Conservation (phyloP, 2,888 invertebrate species). For the Notocelia uddmanniana region DNA sequence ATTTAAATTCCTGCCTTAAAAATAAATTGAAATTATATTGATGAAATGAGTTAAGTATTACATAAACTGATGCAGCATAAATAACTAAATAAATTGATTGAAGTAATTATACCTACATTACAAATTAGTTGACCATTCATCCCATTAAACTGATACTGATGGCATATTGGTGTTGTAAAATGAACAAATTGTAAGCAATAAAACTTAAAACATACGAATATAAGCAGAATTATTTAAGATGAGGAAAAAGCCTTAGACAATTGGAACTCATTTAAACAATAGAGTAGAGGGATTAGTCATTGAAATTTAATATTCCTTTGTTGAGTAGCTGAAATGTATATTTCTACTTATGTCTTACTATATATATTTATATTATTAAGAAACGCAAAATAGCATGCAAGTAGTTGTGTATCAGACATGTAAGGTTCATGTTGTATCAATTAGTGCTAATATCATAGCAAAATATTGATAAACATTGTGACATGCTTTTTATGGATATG, state of each 20-base stretch:
- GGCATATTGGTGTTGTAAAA: background rate
- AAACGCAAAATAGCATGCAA: background rate
- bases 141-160: background rate
- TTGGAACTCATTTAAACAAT: background rate
- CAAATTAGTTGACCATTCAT: no score
- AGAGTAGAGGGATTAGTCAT: conserved; percentile 2
- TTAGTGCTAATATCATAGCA: background rate
- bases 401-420: background rate
- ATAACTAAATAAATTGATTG: background rate
- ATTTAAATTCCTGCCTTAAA: conserved; percentile 2
- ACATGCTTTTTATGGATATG: background rate
- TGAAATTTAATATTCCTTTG: conserved; percentile 15
- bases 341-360: background rate
- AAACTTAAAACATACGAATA: background rate
- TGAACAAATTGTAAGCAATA: background rate
- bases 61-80: background rate
- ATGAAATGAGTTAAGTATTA: background rate
- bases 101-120: background rate
- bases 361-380: background rate
- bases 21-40: background rate
- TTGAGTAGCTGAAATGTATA: background rate
- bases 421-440: conserved; percentile 3
- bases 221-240: background rate
- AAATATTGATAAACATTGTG: conserved; percentile 7
- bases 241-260: background rate